Percentiles rank a stretch among this genome's conserved stretches.
These are phyloP conservation scores for Brachymystax lenok DNA, from an alignment of 2,797 vertebrate species.

Conservation along the genomic window DNA sequence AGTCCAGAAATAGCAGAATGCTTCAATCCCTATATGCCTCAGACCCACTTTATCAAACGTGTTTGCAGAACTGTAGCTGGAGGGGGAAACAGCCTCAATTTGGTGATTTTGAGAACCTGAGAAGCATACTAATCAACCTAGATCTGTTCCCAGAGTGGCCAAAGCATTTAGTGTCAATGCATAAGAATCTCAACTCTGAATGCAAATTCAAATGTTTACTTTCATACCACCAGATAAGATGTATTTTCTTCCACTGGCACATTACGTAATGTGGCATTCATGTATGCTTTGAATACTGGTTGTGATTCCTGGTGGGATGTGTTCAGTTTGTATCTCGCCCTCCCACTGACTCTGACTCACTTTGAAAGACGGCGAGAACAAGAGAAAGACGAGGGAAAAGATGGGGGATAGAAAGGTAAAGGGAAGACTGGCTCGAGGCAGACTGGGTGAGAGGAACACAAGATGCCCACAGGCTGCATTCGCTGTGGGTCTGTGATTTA, in stretches of 20 bases:
- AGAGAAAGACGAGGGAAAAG: not conserved
- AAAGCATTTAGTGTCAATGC: not conserved
- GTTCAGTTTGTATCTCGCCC: not conserved
- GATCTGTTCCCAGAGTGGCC: not conserved
- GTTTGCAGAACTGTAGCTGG: constrained; percentile 1
- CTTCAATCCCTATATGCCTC: not conserved
- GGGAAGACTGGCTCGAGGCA: not conserved
- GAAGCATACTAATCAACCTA: constrained; percentile 11
- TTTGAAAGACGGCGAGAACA: not conserved
- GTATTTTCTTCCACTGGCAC: not conserved
- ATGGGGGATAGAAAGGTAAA: constrained; percentile 11
- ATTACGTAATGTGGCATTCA: not conserved
- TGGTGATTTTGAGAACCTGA: not conserved
- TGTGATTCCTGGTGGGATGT: constrained; percentile 5
- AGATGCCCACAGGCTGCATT: constrained; percentile 45
- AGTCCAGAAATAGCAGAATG: not conserved
- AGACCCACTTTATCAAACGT: not conserved
- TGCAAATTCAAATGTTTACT: constrained; percentile 1
- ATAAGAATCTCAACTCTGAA: not conserved
- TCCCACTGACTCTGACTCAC: not conserved
- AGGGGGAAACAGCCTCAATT: not conserved
- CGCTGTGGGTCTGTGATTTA: constrained; percentile 40
- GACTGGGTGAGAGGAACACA: constrained; percentile 22
- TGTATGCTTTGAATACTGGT: not conserved
- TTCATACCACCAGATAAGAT: not conserved